phyloP scores from a whole-genome alignment of 2,888 invertebrate species.

The Pyrrhosoma nymphula region DNA sequence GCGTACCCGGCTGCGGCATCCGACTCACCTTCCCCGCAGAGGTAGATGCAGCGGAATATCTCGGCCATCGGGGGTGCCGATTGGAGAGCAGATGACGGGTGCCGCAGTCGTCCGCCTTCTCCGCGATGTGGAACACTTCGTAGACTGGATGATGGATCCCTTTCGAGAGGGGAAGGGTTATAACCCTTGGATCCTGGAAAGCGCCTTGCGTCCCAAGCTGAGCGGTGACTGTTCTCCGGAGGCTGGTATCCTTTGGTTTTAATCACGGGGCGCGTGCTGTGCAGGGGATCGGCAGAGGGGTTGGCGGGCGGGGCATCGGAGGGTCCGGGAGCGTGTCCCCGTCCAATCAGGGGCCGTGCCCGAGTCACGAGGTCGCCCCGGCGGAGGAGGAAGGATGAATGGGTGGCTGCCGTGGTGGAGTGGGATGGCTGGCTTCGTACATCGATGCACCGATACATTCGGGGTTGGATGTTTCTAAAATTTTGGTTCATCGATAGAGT shows the following conservation, averaged over 20 bases:
- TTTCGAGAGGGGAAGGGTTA: background rate
- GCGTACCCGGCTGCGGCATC: conserved; percentile 26
- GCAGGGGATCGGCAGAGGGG: background rate
- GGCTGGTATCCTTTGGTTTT: background rate
- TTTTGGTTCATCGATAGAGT: no score
- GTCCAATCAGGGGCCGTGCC: background rate
- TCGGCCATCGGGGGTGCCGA: conserved; percentile 66
- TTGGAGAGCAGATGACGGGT: no score
- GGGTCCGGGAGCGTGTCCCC: conserved; percentile 44
- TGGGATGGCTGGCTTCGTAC: background rate
- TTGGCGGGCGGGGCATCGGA: background rate
- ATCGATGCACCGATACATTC: no score
- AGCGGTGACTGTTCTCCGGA: background rate
- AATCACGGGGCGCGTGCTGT: background rate
- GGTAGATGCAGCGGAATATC: conserved; percentile 71
- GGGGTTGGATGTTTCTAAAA: no score
- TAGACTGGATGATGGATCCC: no score
- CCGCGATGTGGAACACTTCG: no score
- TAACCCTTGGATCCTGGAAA: background rate
- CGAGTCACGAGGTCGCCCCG: conserved; percentile 17
- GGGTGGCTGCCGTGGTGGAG: background rate
- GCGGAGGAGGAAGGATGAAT: conserved; percentile 1
- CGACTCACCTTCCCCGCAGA: conserved; percentile 69
- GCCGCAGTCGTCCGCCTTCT: no score
- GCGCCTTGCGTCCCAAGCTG: background rate